Evolutionary conservation across 1,140 invertebrate genomes (phyloP).

Genomic region (Leptonema lineaticorne): DNA sequence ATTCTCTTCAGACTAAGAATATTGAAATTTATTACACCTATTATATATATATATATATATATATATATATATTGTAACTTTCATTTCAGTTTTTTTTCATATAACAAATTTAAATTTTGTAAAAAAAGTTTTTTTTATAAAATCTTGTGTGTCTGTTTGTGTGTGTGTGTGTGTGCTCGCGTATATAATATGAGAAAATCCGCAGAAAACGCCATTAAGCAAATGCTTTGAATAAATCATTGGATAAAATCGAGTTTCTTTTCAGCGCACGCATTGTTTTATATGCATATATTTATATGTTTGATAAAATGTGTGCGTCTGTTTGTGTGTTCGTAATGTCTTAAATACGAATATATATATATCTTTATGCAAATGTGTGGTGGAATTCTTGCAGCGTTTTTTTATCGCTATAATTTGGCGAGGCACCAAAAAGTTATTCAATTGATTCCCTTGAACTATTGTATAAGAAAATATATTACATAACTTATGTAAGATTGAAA

Average conservation of each 20-base stretch:
- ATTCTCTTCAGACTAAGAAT: no score
- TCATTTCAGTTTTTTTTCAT: no score
- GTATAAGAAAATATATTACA: background rate
- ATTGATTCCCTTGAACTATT: no score
- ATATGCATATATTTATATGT: no score
- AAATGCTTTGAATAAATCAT: constrained; percentile 5
- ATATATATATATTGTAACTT: no score
- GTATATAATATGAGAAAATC: background rate
- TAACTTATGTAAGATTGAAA: background rate
- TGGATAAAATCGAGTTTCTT: constrained; percentile 1
- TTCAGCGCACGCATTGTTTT: constrained; percentile 1
- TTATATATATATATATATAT: no score
- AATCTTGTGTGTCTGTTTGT: background rate
- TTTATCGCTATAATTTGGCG: background rate
- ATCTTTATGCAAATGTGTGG: constrained; percentile 11
- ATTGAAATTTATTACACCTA: no score
- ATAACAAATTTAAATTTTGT: no score
- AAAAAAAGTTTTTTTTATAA: background rate
- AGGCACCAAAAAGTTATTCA: background rate
- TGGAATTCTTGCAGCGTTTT: no score
- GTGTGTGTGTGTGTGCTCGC: no score
- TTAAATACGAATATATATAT: constrained; percentile 2
- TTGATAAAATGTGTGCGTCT: no score
- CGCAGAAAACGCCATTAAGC: constrained; percentile 4
- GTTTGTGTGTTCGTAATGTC: no score